Base-by-base conservation (phyloP, 2,113 vertebrate genomes). In the Aptenodytes forsteri region DNA sequence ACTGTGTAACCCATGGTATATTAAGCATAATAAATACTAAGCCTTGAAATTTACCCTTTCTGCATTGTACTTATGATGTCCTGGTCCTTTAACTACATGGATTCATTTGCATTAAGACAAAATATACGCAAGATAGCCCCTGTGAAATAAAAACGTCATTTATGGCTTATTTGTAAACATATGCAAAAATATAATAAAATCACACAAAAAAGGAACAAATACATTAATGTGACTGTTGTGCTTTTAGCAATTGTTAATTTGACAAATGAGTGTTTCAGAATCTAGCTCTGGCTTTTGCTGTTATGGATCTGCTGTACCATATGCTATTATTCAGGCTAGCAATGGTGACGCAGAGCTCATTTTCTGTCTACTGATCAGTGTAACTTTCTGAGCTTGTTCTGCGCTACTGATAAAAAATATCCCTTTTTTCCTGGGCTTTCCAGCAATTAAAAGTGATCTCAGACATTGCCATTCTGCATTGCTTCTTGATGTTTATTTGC, bases 211-310 rank as follows among this genome's bases (percentile, higher is more conserved):
- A 61, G 22, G 69, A 92, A 69, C 9, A 87, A 85, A 80, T 73
- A n/a, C 10, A 49, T 54, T 79, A 46, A 54, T 55, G 49, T 64
- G 89, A 59, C n/a, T 72, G 52, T 85, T 96, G 71, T 86, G 64
- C 49, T 94, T 96, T 92, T 91, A 92, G 50, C n/a, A 80, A 89
- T 81, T 83, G 73, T 94, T 97, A 94, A 95, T 97, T 96, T 93
- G 88, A 94, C 54, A 90, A 96, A 87, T 38, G 90, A 93, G 36
- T 36, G 29, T 72, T 93, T 93, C 90, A 86, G 71, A 22, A 77
- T 71, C 73, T 83, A 29, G 26, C 59, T 93, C 65, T 96, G 91
- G 61, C 86, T 94, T 91, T 96, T 89, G 71, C 70, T 92, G 58
- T 76, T 87, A 47, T 29, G 61, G 79, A 89, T 94, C 67, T 97